A percentile compares a stretch with the other conserved stretches of the same genome.
These are phyloP conservation scores for Microtus montanus DNA, from an alignment of 2,113 vertebrate genomes.

Conservation along the genomic window DNA sequence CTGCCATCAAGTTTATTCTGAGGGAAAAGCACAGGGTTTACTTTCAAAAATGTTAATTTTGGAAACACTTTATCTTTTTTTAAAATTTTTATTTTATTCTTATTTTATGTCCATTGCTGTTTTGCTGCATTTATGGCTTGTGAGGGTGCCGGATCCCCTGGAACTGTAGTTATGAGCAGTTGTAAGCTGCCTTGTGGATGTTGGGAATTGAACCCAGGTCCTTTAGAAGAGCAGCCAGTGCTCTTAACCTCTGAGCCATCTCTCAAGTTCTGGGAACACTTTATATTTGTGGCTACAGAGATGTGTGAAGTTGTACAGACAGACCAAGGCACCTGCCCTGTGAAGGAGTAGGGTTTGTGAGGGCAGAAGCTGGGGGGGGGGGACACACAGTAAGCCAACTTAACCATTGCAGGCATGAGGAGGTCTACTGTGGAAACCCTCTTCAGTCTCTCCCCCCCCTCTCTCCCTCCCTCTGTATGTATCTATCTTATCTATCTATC, in stretches of 20 bases:
- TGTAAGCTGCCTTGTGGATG: background rate
- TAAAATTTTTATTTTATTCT: background rate
- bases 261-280: background rate
- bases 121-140: background rate
- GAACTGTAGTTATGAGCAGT: background rate
- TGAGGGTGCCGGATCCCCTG: background rate
- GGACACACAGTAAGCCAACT: background rate
- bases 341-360: background rate
- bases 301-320: background rate
- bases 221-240: background rate
- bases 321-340: background rate
- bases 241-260: background rate
- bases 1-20: background rate
- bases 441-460: no score
- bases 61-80: background rate
- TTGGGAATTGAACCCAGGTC: background rate
- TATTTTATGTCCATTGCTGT: background rate
- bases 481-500: background rate
- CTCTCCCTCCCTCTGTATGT: no score
- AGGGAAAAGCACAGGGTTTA: background rate
- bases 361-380: background rate
- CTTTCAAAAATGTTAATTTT: constrained; percentile 38
- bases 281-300: background rate
- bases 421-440: background rate
- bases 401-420: constrained; percentile 47